Percentiles rank a stretch among this genome's conserved stretches.
These are phyloP conservation scores for Zoanthus sansibaricus DNA, from an alignment of 92 coral and sea anemone genomes.

Conservation along the genomic window DNA sequence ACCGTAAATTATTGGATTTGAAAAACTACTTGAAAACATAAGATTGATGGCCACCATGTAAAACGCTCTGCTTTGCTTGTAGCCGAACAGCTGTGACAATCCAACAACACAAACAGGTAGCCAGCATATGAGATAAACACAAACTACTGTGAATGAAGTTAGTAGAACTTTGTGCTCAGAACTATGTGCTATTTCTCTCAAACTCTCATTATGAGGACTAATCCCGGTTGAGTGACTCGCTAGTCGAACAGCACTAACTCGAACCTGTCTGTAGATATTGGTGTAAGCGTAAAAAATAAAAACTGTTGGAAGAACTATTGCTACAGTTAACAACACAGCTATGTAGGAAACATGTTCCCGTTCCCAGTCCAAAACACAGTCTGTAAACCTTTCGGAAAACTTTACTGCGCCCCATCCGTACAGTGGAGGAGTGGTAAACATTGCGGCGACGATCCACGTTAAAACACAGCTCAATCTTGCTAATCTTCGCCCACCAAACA, in stretches of 20 bases:
- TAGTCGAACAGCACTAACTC: constrained; percentile 63
- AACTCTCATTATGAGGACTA: background rate
- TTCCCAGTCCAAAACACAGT: constrained; percentile 77
- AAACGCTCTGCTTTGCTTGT: constrained; percentile 43
- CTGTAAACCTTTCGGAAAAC: constrained; percentile 59
- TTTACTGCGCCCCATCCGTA: constrained; percentile 84
- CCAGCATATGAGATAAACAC: constrained; percentile 78
- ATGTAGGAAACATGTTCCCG: constrained; percentile 65
- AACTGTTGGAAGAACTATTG: constrained; percentile 63
- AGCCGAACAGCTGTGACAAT: constrained; percentile 65
- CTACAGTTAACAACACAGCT: constrained; percentile 56
- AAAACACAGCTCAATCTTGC: constrained; percentile 51
- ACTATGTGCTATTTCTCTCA: constrained; percentile 9
- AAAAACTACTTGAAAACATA: constrained; percentile 67
- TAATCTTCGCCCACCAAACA: constrained; percentile 60
- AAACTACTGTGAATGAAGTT: constrained; percentile 77
- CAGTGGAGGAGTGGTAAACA: constrained; percentile 73
- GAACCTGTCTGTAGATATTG: constrained; percentile 73
- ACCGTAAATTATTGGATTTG: constrained; percentile 85
- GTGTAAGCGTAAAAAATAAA: constrained; percentile 72
- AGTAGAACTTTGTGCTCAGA: constrained; percentile 70
- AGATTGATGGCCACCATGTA: constrained; percentile 57
- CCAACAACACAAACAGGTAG: constrained; percentile 72
- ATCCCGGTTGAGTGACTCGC: constrained; percentile 50
- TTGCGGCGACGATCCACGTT: constrained; percentile 67